Evolutionary conservation across 2,113 vertebrate genomes (phyloP).

Genomic region (Actenoides lindsayi): DNA sequence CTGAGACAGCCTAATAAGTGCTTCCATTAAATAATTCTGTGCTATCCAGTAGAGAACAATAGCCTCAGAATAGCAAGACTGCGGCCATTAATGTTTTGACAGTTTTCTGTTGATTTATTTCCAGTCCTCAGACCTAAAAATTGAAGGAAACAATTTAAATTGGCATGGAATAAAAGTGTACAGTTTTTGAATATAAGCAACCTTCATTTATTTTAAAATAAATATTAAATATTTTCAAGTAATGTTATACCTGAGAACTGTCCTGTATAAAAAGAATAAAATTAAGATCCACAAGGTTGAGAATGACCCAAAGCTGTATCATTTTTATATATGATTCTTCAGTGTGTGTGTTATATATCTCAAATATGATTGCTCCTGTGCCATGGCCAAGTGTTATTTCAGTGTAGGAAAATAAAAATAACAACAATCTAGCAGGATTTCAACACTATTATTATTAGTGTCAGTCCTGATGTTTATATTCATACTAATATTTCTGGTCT

Average conservation of each 20-base stretch:
- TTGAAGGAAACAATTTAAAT: not conserved
- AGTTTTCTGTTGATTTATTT: not conserved
- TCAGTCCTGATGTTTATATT: not conserved
- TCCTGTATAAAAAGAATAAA: not conserved
- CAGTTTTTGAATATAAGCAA: not conserved
- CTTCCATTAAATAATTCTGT: slow-evolving; percentile 20
- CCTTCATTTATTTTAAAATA: not conserved
- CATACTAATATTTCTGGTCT: not conserved
- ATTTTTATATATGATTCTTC: not conserved
- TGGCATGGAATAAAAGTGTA: not conserved
- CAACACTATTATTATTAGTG: not conserved
- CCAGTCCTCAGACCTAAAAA: not conserved
- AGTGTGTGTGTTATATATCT: not conserved
- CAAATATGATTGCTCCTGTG: not conserved
- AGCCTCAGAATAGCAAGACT: not conserved
- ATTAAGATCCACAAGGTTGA: not conserved
- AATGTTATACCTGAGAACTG: not conserved
- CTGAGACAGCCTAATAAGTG: not conserved
- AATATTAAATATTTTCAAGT: not conserved
- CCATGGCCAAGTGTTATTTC: not conserved
- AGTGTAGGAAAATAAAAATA: not conserved
- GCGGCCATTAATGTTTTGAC: not conserved
- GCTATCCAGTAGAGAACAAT: not conserved
- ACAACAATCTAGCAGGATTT: not conserved
- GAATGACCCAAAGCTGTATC: not conserved